Evolutionary conservation across 2,888 invertebrate species (phyloP).

Genomic region (Cephus pulcher): DNA sequence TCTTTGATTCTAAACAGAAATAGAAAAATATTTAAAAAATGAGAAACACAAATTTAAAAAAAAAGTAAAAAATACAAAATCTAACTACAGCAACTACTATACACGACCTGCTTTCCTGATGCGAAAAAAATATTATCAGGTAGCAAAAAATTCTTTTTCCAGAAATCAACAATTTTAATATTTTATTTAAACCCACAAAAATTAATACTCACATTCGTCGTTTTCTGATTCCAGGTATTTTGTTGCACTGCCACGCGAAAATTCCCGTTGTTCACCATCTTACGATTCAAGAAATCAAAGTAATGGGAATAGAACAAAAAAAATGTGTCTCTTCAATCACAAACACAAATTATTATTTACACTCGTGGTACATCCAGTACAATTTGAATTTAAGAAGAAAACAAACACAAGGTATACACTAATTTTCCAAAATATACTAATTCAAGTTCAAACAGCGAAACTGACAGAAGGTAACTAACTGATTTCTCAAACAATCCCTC

Average conservation of each 20-base stretch:
- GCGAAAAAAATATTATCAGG: not conserved
- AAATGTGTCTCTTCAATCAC: not conserved
- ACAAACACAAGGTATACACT: not conserved
- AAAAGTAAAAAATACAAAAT: not conserved
- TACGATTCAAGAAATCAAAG: not conserved
- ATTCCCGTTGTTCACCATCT: not conserved
- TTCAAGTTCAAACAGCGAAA: not conserved
- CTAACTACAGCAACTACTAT: not conserved
- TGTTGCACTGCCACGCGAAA: not conserved
- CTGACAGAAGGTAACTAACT: not conserved
- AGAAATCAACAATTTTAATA: not conserved
- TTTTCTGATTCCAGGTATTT: not conserved
- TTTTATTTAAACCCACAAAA: not conserved
- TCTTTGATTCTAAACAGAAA: slow-evolving; percentile 16
- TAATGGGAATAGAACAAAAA: not conserved
- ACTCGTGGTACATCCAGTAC: not conserved
- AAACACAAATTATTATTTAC: not conserved
- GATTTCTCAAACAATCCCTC: not conserved
- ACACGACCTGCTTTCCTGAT: not conserved
- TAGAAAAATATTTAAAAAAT: not conserved
- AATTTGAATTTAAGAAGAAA: not conserved
- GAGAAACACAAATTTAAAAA: too few species aligned
- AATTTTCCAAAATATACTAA: not conserved
- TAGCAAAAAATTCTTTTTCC: not conserved
- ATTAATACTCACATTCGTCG: not conserved